Evolutionary conservation across 1,140 invertebrate genomes (phyloP).

Genomic region (Olivierus martensii): DNA sequence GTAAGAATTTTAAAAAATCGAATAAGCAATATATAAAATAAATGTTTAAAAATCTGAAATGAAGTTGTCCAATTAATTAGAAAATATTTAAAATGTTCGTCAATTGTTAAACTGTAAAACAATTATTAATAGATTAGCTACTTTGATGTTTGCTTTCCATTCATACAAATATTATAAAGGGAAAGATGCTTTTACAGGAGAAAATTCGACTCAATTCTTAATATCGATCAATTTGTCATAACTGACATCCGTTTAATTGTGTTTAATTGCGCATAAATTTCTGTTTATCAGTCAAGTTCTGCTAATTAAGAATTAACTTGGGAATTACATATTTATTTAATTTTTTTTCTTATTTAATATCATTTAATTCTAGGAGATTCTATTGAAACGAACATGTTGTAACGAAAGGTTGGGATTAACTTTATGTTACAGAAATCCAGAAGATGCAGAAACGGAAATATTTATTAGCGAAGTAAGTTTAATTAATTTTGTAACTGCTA

Average conservation of each 20-base stretch:
- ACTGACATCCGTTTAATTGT: not conserved
- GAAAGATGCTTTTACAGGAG: no score
- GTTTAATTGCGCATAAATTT: not conserved
- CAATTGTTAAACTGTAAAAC: no score
- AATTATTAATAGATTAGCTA: no score
- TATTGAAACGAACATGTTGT: constrained; percentile 39
- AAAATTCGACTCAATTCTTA: no score
- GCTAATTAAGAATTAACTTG: not conserved
- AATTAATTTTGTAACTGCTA: not conserved
- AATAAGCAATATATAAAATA: no score
- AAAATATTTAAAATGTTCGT: no score
- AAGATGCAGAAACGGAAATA: constrained; percentile 43
- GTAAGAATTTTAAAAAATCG: no score
- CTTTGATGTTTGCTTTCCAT: no score
- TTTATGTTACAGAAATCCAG: constrained; percentile 48
- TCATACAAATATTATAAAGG: no score
- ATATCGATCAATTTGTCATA: not conserved
- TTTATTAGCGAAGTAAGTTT: constrained; percentile 46
- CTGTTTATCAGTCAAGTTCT: not conserved
- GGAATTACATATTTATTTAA: not conserved
- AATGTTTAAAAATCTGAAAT: no score
- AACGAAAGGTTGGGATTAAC: constrained; percentile 51
- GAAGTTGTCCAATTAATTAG: no score
- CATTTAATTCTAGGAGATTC: constrained; percentile 46
- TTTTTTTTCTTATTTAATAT: not conserved